Base-by-base conservation (phyloP, 2,888 invertebrate genomes). In the Synanthedon formicaeformis region DNA sequence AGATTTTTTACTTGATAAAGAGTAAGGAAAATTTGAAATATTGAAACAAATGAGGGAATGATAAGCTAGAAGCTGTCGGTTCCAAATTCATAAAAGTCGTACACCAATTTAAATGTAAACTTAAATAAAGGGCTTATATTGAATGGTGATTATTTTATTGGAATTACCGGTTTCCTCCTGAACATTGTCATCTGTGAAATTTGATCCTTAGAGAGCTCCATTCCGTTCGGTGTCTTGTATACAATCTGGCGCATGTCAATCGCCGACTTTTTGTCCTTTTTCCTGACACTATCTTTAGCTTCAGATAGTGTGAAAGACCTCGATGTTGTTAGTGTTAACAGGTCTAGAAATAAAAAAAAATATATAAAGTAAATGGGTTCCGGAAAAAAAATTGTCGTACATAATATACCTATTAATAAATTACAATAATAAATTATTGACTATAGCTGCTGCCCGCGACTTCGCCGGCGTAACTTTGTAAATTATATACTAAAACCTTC, bases 131-230 rank as follows among this genome's bases (percentile, higher is more conserved):
- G 18, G 13, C 12, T 14, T 41, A 3, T 52, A 34, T 34, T 1
- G 10, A 10, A 34, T 34, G 8, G 11, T 48, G 14, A 10, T 12
- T n/a, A 12, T 34, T 16, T 48, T 23, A 16, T 14, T 54, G 8
- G 34, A 34, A 34, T 34, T 57, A 84, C 91, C 78, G 95, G 93
- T 70, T 95, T 95, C 58, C 89, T 90, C 58, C 93, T 92, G 76
- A 96, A 96, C 58, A 93, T 83, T 12, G 92, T 91, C 78, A 94
- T 90, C 52, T 90, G 91, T 54, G 92, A 89, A 5, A 94, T 81
- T 52, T 93, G 89, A 49, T 91, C 90, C 60, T 90, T 89, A 0
- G 92, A 90, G 40, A 92, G 77, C 55, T 91, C 90, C 4, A 89
- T 75, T 0, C 90, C 91, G 41, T 85, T 88, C 18, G 90, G 88